phyloP scores from a whole-genome alignment of 2,113 vertebrate genomes.

The Hyaena hyaena region DNA sequence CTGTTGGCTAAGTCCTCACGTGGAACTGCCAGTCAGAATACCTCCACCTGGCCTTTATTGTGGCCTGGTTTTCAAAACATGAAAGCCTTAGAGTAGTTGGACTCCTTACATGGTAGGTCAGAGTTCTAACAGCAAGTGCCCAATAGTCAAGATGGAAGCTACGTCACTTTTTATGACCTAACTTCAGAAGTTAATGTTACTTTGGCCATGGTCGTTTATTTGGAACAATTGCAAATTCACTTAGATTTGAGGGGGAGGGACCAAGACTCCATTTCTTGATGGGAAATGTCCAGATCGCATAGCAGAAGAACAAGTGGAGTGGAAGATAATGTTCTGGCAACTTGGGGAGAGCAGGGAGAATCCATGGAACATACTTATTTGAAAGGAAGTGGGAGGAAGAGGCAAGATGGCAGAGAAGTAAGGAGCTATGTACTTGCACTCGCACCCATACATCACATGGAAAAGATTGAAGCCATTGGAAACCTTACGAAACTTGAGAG shows the following conservation, averaged over 20 bases:
- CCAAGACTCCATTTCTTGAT: not conserved
- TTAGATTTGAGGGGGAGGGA: not conserved
- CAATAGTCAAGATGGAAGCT: not conserved
- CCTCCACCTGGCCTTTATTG: not conserved
- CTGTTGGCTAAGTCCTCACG: not conserved
- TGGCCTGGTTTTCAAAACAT: not conserved
- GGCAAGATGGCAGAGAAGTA: too few species aligned
- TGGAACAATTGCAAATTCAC: not conserved
- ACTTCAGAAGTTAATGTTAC: not conserved
- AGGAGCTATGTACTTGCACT: too few species aligned
- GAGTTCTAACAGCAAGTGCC: not conserved
- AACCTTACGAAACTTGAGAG: too few species aligned
- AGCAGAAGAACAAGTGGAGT: not conserved
- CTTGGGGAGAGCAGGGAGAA: not conserved
- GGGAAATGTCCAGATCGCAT: not conserved
- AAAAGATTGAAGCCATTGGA: too few species aligned
- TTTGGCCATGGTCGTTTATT: not conserved
- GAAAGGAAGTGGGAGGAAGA: not conserved
- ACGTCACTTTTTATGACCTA: not conserved
- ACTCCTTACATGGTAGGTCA: not conserved
- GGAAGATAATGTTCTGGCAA: not conserved
- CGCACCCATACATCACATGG: too few species aligned
- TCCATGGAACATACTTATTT: not conserved
- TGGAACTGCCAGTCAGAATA: not conserved
- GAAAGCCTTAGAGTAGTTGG: not conserved